Conservation (phyloP, 1,140 invertebrate genomes). For the Trachymyrmex cornetzi region DNA sequence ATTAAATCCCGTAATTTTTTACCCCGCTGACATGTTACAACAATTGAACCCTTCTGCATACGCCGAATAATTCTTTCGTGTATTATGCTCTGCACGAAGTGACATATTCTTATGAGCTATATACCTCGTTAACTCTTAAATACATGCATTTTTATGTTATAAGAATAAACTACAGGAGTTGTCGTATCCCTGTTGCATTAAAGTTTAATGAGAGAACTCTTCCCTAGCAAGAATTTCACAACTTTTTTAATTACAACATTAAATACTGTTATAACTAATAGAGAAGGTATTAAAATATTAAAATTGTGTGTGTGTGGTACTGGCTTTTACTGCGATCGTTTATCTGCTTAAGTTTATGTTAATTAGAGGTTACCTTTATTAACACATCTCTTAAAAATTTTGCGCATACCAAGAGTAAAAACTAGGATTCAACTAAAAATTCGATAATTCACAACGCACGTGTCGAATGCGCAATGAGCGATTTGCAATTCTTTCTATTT, state of each 20-base stretch:
- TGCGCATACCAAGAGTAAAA: not conserved
- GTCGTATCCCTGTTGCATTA: constrained; percentile 9
- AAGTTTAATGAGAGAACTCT: constrained; percentile 34
- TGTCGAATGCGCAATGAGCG: constrained; percentile 37
- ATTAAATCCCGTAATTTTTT: constrained; percentile 38
- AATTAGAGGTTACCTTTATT: not conserved
- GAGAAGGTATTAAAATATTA: not conserved
- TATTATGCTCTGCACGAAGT: constrained; percentile 36
- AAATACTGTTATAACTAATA: not conserved
- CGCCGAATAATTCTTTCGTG: constrained; percentile 5
- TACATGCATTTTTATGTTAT: constrained; percentile 31
- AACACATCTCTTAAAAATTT: constrained; percentile 24
- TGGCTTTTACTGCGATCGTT: not conserved
- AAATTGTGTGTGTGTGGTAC: constrained; percentile 15
- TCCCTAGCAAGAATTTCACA: not conserved
- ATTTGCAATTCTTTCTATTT: constrained; percentile 57
- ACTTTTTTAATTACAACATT: constrained; percentile 21
- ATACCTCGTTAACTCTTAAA: constrained; percentile 39
- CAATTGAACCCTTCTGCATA: constrained; percentile 17
- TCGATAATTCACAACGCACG: not conserved
- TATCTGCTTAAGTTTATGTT: not conserved
- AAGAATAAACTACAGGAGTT: not conserved
- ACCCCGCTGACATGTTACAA: constrained; percentile 12
- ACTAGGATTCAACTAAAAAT: not conserved
- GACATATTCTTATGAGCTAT: constrained; percentile 39